Evolutionary conservation across 2,113 vertebrate species (phyloP).

Genomic region (Scophthalmus maximus): DNA sequence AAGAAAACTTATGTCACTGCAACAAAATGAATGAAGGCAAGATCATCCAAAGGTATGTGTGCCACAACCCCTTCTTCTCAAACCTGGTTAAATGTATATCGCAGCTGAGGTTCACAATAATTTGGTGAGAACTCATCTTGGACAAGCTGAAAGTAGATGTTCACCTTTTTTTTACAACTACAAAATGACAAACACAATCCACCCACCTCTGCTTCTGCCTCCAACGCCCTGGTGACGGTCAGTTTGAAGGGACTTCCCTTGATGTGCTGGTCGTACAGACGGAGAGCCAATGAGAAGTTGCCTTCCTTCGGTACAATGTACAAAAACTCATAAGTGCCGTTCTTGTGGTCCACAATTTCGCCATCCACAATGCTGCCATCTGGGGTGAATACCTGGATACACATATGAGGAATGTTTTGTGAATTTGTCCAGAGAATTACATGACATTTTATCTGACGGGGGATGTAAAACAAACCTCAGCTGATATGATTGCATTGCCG

Average conservation of each 20-base stretch:
- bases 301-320: conserved; percentile 96
- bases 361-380: conserved; percentile 95
- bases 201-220: conserved; percentile 76
- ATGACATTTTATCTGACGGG: background rate
- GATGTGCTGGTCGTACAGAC: conserved; percentile 97
- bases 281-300: conserved; percentile 91
- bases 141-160: too few relatives aligned
- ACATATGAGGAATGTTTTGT: rapidly evolving
- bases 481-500: conserved; percentile 93
- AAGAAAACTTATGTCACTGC: too few relatives aligned
- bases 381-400: conserved; percentile 87
- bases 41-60: too few relatives aligned
- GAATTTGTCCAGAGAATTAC: background rate
- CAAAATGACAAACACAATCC: too few relatives aligned
- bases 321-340: conserved; percentile 95
- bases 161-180: too few relatives aligned
- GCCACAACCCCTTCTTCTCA: too few relatives aligned
- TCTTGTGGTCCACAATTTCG: conserved; percentile 96
- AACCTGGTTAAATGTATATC: too few relatives aligned
- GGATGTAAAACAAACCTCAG: conserved; percentile 77
- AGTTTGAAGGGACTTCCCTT: conserved; percentile 97
- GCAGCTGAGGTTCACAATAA: too few relatives aligned
- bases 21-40: too few relatives aligned
- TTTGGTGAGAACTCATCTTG: too few relatives aligned
- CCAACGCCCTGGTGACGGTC: conserved; percentile 86